Evolutionary conservation across 2,113 vertebrate species (phyloP), one percentile per base, ranked within the genome.

Genomic region (Sceloporus tristichus): DNA sequence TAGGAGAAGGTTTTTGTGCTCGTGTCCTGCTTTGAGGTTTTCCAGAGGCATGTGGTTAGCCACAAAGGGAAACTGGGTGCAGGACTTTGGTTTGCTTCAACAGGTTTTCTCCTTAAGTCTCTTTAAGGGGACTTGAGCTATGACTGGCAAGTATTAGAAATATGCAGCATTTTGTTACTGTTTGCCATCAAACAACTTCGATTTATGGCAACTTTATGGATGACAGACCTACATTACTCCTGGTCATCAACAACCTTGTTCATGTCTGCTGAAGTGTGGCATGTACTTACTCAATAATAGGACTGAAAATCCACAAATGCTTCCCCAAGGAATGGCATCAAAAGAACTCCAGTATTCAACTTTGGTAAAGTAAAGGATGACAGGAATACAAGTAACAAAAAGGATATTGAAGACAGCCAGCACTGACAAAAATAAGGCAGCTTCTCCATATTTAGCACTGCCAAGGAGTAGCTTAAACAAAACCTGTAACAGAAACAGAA

Each of bases 401-500:
- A 98, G 95, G 91, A 98, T 92, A 77, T 99, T 99, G 95, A 98
- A 98, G 59, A 98, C 97, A 40, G 98, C 98, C 81, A 99, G 96
- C 29, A 98, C 96, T 76, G 98, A 98, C 93, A 99, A 94, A 93
- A 99, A 99, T 94, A 99, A 97, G 90, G 98, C 98, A 38, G 98
- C 98, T 95, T 99, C 98, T 89, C 98, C 98, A 83, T 98, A 99
- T 96, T 98, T 99, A 90, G 98, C 98, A 91, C 98, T 98, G 94
- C 98, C 98, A 90, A 99, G 96, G 91, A 99, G 97, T 94, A 99
- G 98, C 95, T 99, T 99, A 96, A 99, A 99, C 93, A 99, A 97
- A 93, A 99, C 98, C 98, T 99, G 95, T 65, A 90, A 84, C 88
- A 95, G 91, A 88, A 88, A 92, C 29, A 84, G 2, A 92, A 38